phyloP scores from a whole-genome alignment of 2,888 invertebrate genomes.

The Acronicta alni region DNA sequence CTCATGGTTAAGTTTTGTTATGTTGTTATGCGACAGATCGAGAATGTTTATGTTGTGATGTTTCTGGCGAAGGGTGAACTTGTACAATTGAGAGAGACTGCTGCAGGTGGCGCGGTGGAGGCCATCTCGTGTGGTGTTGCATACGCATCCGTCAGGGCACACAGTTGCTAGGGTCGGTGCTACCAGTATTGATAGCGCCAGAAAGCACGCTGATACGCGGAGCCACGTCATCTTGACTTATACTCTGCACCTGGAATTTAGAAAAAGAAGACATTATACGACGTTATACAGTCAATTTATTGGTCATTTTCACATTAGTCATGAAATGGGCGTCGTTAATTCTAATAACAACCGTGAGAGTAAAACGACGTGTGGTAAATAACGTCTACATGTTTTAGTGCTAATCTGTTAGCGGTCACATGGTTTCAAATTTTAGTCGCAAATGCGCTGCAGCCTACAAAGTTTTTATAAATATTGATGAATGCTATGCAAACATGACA shows the following conservation, averaged over 20 bases:
- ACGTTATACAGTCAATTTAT: conserved; percentile 1
- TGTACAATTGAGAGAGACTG: conserved; percentile 93
- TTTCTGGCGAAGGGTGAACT: conserved; percentile 84
- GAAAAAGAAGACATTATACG: conserved; percentile 45
- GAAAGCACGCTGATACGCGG: conserved; percentile 67
- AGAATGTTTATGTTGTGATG: conserved; percentile 88
- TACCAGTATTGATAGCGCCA: conserved; percentile 73
- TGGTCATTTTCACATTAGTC: conserved; percentile 1
- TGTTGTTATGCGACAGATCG: conserved; percentile 90
- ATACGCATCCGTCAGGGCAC: conserved; percentile 88
- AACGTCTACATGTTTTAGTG: conserved; percentile 59
- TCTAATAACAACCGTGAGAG: conserved; percentile 28
- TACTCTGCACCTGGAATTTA: conserved; percentile 80
- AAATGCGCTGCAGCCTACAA: conserved; percentile 49
- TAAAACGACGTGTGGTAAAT: conserved; percentile 55
- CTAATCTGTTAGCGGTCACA: conserved; percentile 64
- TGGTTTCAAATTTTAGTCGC: conserved; percentile 69
- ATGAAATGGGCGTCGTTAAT: conserved; percentile 18
- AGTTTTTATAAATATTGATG: conserved; percentile 57
- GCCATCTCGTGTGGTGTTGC: conserved; percentile 91
- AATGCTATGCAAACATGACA: conserved; percentile 24
- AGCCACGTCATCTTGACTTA: conserved; percentile 76
- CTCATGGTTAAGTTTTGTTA: conserved; percentile 88
- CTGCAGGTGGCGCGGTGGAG: conserved; percentile 91
- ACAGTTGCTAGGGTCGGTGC: conserved; percentile 73